Evolutionary conservation across 2,797 vertebrate genomes (phyloP).

Genomic region (Diceros bicornis): DNA sequence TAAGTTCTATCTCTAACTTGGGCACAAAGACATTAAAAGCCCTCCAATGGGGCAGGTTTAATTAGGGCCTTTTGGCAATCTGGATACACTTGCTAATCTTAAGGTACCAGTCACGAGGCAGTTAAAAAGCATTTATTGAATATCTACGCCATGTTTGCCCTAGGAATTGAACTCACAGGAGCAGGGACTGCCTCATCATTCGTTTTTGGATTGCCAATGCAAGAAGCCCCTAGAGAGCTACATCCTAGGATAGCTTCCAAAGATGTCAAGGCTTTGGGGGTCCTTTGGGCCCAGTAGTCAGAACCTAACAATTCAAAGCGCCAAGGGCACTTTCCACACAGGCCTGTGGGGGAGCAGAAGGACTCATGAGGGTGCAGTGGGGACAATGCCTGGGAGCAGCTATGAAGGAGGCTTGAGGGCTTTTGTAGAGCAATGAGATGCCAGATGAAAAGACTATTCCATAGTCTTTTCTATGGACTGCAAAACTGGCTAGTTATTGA

Average conservation of each 20-base stretch:
- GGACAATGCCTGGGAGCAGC: neutral
- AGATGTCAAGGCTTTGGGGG: neutral
- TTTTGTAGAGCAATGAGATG: too few relatives aligned
- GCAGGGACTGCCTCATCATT: neutral
- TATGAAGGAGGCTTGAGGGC: too few relatives aligned
- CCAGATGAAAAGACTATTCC: too few relatives aligned
- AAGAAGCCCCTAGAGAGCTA: neutral
- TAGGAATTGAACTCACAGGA: neutral
- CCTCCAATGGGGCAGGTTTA: neutral
- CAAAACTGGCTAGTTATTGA: neutral
- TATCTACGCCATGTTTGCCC: neutral
- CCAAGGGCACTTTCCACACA: neutral
- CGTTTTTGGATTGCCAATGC: neutral
- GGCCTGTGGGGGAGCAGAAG: neutral
- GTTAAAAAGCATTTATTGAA: neutral
- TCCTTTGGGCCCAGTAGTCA: neutral
- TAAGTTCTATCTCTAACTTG: neutral
- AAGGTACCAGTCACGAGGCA: neutral
- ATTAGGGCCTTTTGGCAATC: neutral
- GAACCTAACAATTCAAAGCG: neutral
- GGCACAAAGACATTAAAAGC: neutral
- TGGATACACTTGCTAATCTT: neutral
- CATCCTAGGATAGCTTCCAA: neutral
- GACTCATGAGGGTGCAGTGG: neutral
- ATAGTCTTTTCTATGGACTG: fast-evolving